Evolutionary conservation across 2,113 vertebrate genomes (phyloP).

Genomic region (Paradisaea rubra): DNA sequence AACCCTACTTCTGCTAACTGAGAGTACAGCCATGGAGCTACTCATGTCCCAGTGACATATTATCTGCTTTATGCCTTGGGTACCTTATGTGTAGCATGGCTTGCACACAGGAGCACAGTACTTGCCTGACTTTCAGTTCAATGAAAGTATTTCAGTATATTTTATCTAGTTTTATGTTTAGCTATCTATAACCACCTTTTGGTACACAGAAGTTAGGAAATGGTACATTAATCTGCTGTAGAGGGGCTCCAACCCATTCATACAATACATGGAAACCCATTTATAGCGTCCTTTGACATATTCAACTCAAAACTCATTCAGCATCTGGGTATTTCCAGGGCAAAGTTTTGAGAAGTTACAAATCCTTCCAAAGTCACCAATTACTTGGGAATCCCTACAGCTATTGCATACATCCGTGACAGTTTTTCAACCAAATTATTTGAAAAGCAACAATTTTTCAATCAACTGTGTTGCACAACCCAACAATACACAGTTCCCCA

Average conservation of each 20-base stretch:
- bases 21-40: not conserved
- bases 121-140: not conserved
- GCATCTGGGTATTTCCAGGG: not conserved
- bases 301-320: not conserved
- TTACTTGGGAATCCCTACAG: not conserved
- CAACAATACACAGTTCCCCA: not conserved
- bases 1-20: not conserved
- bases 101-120: not conserved
- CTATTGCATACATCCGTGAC: not conserved
- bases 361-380: not conserved
- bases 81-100: not conserved
- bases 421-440: not conserved
- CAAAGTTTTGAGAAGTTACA: not conserved
- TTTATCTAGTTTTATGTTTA: not conserved
- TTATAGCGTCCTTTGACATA: not conserved
- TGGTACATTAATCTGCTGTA: not conserved
- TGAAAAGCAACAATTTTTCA: not conserved
- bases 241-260: not conserved
- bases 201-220: not conserved
- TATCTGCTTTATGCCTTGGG: not conserved
- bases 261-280: not conserved
- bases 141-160: not conserved
- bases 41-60: accelerated
- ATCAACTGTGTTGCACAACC: not conserved
- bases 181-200: not conserved